Percentiles rank a stretch among this genome's conserved stretches.
Evolutionary conservation across 1,140 invertebrate genomes (phyloP).

Genomic region (Drosophila baimaii): DNA sequence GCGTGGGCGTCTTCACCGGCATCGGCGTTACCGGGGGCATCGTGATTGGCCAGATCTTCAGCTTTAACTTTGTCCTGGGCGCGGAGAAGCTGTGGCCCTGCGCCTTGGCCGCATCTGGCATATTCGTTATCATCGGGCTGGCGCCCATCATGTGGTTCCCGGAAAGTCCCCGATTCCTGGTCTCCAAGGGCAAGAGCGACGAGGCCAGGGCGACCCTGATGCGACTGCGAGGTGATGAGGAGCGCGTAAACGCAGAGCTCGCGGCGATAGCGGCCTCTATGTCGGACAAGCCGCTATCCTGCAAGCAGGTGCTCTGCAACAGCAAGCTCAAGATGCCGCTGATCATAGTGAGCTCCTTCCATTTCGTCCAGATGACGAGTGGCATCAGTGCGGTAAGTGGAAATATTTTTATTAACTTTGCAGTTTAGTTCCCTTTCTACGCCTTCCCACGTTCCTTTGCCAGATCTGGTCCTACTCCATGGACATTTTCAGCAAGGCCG

Average conservation of each 20-base stretch:
- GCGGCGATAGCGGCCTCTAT: slow-evolving; percentile 91
- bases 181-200: slow-evolving; percentile 87
- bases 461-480: slow-evolving; percentile 90
- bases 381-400: slow-evolving; percentile 91
- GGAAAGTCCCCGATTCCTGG: slow-evolving; percentile 92
- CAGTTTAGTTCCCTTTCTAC: too few species aligned
- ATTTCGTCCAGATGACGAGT: slow-evolving; percentile 90
- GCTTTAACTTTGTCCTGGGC: slow-evolving; percentile 80
- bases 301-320: slow-evolving; percentile 19
- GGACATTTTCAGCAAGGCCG: slow-evolving; percentile 87
- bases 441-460: background rate
- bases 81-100: slow-evolving; percentile 87
- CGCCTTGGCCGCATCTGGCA: slow-evolving; percentile 87
- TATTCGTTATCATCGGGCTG: slow-evolving; percentile 86
- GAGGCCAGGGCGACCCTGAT: slow-evolving; percentile 85
- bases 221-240: slow-evolving; percentile 55
- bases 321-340: slow-evolving; percentile 85
- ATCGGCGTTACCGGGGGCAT: slow-evolving; percentile 92
- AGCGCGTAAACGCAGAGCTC: slow-evolving; percentile 86
- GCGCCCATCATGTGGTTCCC: slow-evolving; percentile 87
- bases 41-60: slow-evolving; percentile 88
- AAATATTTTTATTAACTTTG: background rate
- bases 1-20: slow-evolving; percentile 92
- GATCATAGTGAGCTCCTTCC: slow-evolving; percentile 89
- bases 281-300: slow-evolving; percentile 87